Conservation (phyloP, 2,797 vertebrate genomes). For the Phaenicophaeus curvirostris region DNA sequence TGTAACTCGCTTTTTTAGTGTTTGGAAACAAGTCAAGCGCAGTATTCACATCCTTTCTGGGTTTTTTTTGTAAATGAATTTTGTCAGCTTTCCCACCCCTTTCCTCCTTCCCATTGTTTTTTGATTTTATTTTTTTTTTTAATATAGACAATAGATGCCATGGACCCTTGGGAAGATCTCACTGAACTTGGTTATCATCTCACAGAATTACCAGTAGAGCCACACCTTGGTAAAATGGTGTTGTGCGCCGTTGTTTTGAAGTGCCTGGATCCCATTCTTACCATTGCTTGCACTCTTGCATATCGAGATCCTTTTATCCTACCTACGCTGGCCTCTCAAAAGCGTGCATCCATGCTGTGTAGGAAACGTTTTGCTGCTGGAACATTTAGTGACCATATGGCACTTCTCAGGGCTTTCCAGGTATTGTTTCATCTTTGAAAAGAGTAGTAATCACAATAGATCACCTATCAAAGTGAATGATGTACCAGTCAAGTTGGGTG, state of each 20-base stretch:
- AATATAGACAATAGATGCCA: conserved; percentile 89
- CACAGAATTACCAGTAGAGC: conserved; percentile 91
- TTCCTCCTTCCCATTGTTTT: accelerated
- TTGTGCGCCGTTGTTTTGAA: conserved; percentile 90
- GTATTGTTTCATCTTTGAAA: conserved; percentile 71
- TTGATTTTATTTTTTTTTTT: neutral
- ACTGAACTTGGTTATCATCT: conserved; percentile 94
- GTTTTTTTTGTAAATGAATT: neutral
- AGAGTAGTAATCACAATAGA: neutral
- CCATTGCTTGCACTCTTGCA: conserved; percentile 92
- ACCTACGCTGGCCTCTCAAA: conserved; percentile 86
- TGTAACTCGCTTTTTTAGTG: neutral
- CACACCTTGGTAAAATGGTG: conserved; percentile 98
- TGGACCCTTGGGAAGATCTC: conserved; percentile 91
- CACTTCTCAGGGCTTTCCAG: conserved; percentile 94
- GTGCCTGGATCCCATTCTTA: conserved; percentile 95
- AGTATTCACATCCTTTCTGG: neutral
- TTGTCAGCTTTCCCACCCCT: neutral
- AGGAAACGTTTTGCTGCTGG: conserved; percentile 87
- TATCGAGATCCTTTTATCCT: conserved; percentile 93
- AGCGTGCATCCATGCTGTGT: conserved; percentile 86
- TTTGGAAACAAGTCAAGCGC: neutral
- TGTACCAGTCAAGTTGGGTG: accelerated
- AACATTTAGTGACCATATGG: conserved; percentile 96
- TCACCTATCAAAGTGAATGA: neutral